Percentiles rank a stretch among this genome's conserved stretches.
Evolutionary conservation across 2,888 invertebrate species (phyloP).

Genomic region (Nineta flava): DNA sequence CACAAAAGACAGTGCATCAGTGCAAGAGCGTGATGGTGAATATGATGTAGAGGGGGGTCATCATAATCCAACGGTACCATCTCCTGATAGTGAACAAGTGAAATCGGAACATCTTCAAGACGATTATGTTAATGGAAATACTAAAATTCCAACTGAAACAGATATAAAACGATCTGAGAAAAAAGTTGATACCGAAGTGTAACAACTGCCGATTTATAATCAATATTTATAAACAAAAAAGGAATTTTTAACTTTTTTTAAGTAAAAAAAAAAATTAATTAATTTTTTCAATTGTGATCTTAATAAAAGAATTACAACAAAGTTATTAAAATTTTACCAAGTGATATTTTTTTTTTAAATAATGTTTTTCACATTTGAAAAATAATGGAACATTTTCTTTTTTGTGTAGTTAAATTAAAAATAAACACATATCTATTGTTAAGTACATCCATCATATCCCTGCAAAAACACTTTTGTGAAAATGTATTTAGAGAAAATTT

Average conservation of each 20-base stretch:
- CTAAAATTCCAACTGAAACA: slow-evolving; percentile 41
- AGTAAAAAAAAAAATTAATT: neutral
- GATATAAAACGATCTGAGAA: slow-evolving; percentile 37
- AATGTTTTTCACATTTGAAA: neutral
- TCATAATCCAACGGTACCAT: slow-evolving; percentile 18
- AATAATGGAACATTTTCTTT: neutral
- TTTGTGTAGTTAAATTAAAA: slow-evolving; percentile 2
- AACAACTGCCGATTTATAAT: slow-evolving; percentile 17
- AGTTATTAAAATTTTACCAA: slow-evolving; percentile 1
- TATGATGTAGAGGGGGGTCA: slow-evolving; percentile 21
- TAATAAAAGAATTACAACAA: neutral
- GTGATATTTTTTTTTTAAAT: neutral
- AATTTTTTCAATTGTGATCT: neutral
- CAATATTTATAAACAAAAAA: no score
- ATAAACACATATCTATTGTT: neutral
- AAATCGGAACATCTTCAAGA: slow-evolving; percentile 32
- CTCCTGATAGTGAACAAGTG: slow-evolving; percentile 27
- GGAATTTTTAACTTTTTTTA: neutral
- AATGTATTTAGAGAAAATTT: no score
- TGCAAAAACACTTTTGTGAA: no score
- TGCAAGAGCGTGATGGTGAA: slow-evolving; percentile 15
- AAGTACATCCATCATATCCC: no score
- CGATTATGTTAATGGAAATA: slow-evolving; percentile 6
- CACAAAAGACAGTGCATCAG: slow-evolving; percentile 17
- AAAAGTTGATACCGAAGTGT: slow-evolving; percentile 42